Percentiles rank a stretch among this genome's conserved stretches.
These are phyloP conservation scores for Butorides virescens DNA, from an alignment of 2,113 vertebrate genomes.

Conservation along the genomic window DNA sequence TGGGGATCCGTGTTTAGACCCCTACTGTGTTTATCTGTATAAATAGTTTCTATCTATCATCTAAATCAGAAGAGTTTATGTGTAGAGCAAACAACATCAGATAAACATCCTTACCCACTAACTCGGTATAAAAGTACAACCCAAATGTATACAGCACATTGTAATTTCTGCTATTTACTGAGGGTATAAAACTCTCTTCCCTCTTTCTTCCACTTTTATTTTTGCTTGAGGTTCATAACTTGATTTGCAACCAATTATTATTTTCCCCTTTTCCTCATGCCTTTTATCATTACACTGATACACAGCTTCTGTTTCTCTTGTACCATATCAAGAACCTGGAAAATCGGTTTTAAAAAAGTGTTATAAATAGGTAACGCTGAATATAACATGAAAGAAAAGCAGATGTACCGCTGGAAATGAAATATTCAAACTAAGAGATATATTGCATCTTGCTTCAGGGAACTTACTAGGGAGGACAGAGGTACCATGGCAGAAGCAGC, in stretches of 20 bases:
- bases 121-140: constrained; percentile 3
- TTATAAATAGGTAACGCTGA: constrained; percentile 54
- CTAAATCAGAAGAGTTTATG: constrained; percentile 74
- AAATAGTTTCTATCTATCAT: constrained; percentile 82
- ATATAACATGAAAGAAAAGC: constrained; percentile 61
- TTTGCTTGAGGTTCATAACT: constrained; percentile 24
- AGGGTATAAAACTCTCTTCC: not conserved
- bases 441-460: constrained; percentile 52
- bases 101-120: constrained; percentile 43
- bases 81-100: constrained; percentile 57
- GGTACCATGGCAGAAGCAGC: not conserved
- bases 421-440: constrained; percentile 49
- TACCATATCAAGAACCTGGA: not conserved
- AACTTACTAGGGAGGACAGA: constrained; percentile 32
- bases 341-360: constrained; percentile 43
- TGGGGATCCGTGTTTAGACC: constrained; percentile 74
- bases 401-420: constrained; percentile 37
- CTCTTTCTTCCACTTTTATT: constrained; percentile 17
- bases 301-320: not conserved
- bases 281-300: constrained; percentile 27
- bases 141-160: not conserved
- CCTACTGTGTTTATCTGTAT: constrained; percentile 78
- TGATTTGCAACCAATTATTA: constrained; percentile 63
- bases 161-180: constrained; percentile 14
- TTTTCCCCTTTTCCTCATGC: not conserved